Conservation (phyloP, 2,888 invertebrate species). For the Chirona hameri region DNA sequence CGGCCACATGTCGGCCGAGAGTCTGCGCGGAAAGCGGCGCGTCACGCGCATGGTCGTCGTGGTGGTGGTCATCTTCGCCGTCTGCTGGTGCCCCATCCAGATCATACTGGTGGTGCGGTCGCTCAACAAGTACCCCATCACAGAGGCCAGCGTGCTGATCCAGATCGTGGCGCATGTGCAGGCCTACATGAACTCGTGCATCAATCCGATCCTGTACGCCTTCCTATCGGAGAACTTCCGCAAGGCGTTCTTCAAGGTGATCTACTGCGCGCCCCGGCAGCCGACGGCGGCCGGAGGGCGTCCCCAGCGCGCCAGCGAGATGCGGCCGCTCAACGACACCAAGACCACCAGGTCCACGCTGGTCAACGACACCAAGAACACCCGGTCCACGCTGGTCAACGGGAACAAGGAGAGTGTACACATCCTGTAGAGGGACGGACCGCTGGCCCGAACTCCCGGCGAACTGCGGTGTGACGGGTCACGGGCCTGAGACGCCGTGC, state of each 20-base stretch:
- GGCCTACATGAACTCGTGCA: constrained; percentile 91
- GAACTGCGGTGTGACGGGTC: background rate
- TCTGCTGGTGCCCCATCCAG: constrained; percentile 92
- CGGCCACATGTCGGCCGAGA: constrained; percentile 73
- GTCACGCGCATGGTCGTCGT: constrained; percentile 90
- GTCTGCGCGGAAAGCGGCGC: constrained; percentile 75
- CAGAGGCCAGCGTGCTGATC: constrained; percentile 61
- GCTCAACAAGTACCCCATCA: constrained; percentile 64
- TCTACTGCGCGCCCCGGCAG: constrained; percentile 34
- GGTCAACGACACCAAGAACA: background rate
- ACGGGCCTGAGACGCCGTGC: background rate
- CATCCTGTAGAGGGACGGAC: background rate
- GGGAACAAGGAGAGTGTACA: constrained; percentile 28
- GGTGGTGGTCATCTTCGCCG: constrained; percentile 85
- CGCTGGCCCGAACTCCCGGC: background rate
- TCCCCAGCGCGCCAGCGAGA: background rate
- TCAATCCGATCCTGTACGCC: constrained; percentile 91
- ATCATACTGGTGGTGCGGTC: constrained; percentile 75
- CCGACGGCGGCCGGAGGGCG: background rate
- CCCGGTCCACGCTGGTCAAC: background rate
- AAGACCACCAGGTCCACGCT: background rate
- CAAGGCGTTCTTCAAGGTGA: constrained; percentile 39
- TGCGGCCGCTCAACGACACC: constrained; percentile 12
- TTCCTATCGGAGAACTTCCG: constrained; percentile 89
- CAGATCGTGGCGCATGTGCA: constrained; percentile 75